A percentile compares a stretch with the other conserved stretches of the same genome.
phyloP scores from a whole-genome alignment of 2,113 vertebrate species.

The Reinhardtius hippoglossoides region DNA sequence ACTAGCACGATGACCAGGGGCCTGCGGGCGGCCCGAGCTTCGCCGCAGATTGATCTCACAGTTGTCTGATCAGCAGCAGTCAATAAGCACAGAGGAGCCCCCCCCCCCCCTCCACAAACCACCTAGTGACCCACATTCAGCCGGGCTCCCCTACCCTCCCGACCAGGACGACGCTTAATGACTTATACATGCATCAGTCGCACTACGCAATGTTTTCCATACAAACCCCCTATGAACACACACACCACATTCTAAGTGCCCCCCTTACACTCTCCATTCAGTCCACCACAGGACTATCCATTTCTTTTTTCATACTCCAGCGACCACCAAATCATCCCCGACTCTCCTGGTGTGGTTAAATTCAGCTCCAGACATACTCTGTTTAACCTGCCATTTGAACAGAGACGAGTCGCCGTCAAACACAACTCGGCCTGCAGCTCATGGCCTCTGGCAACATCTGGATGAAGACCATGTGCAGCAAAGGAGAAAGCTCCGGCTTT shows the following conservation, averaged over 20 bases:
- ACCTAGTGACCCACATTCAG: constrained; percentile 66
- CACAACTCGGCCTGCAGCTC: neutral
- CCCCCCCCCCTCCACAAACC: constrained; percentile 47
- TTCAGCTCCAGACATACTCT: constrained; percentile 36
- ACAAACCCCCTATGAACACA: constrained; percentile 35
- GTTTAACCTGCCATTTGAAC: constrained; percentile 46
- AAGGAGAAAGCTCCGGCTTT: neutral
- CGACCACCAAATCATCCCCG: constrained; percentile 40
- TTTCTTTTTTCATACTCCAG: constrained; percentile 47
- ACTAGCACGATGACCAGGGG: constrained; percentile 33
- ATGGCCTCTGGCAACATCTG: constrained; percentile 33
- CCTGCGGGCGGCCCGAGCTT: neutral
- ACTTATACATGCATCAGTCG: constrained; percentile 66
- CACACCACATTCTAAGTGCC: constrained; percentile 49
- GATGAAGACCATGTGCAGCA: neutral
- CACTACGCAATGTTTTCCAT: constrained; percentile 73
- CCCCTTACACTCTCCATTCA: neutral
- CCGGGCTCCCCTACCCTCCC: constrained; percentile 7
- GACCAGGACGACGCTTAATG: constrained; percentile 44
- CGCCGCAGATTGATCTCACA: constrained; percentile 33
- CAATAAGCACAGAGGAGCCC: constrained; percentile 39
- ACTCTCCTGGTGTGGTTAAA: constrained; percentile 45
- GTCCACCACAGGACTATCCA: constrained; percentile 43
- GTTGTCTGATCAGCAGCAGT: constrained; percentile 38
- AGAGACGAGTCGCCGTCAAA: constrained; percentile 16